Conservation (phyloP, 1,140 invertebrate genomes). For the Batillaria attramentaria region DNA sequence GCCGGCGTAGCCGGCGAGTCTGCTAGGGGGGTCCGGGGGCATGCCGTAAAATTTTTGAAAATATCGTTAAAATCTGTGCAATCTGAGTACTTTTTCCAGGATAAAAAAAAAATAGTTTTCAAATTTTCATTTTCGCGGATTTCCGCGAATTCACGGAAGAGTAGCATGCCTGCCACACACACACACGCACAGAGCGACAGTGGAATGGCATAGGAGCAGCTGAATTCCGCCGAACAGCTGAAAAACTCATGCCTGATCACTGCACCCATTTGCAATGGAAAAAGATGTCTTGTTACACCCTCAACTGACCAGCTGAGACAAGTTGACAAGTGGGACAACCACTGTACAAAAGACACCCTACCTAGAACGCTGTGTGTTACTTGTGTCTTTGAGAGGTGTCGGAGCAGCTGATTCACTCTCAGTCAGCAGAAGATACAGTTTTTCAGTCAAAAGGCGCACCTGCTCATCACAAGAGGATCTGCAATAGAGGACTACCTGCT, state of each 20-base stretch:
- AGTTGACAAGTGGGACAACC: not conserved
- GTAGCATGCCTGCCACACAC: too few species aligned
- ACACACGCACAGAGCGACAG: too few species aligned
- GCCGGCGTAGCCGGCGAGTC: too few species aligned
- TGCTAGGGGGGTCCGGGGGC: too few species aligned
- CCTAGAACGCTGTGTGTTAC: constrained; percentile 29
- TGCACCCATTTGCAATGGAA: not conserved
- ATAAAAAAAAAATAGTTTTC: too few species aligned
- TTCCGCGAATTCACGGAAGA: too few species aligned
- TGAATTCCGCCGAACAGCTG: not conserved
- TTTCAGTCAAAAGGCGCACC: constrained; percentile 34
- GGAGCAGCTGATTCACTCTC: constrained; percentile 20
- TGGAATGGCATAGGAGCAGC: too few species aligned
- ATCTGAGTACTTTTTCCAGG: too few species aligned
- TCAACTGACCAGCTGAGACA: not conserved
- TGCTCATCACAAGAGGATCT: constrained; percentile 24
- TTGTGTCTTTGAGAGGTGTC: constrained; percentile 35
- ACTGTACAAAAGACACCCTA: not conserved
- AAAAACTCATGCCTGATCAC: not conserved
- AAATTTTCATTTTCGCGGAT: too few species aligned
- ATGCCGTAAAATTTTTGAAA: too few species aligned
- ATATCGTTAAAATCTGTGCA: too few species aligned
- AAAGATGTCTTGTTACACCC: not conserved
- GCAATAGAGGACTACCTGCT: not conserved
- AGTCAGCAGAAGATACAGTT: constrained; percentile 42